Base-by-base conservation (phyloP, 2,113 vertebrate genomes). In the Mastomys coucha region DNA sequence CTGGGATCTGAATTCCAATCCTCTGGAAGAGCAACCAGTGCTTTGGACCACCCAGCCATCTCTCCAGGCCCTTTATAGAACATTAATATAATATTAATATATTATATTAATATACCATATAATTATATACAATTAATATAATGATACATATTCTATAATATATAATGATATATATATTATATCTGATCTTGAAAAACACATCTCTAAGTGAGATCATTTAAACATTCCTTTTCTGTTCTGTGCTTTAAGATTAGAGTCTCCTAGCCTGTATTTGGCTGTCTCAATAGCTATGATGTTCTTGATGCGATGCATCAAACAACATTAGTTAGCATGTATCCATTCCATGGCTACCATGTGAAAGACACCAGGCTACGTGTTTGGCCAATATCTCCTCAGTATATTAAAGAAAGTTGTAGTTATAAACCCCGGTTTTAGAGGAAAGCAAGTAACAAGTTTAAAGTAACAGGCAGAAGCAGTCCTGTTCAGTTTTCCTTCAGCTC, bases 221-320 rank as follows among this genome's bases (percentile, higher is more conserved):
- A 63, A 82, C 56, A 39, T 73, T 94, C 31, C 42, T 91, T 39
- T 56, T 94, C 80, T 67, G 45, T 91, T 70, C 45, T 82, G 14
- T 60, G 22, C 11, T 70, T 86, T 73, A 97, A 96, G 81, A 93
- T 93, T 93, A 19, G 60, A 87, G 20, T 78, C 24, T 69, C 5
- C 19, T n/a, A 5, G 49, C 5, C 33, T 93, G 70, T 86, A 56
- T 72, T 67, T 51, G 45, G 73, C 39, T 19, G 75, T 90, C 88
- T 93, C 39, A 36, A 5, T 73, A 58, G 76, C 72, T 87, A 28
- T 60, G 24, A 73, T 85, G 39, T 65, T 94, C 63, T 94, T 60
- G 28, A 69, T 67, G 17, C 51, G 58, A 77, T 22, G 31, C 63
- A 36, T 51, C 77, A 85, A 70, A 14, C 56, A 80, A 77, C 24